Evolutionary conservation across 37 sponge, comb jelly and placozoan species (phyloP).

Genomic region (Beroe ovata): DNA sequence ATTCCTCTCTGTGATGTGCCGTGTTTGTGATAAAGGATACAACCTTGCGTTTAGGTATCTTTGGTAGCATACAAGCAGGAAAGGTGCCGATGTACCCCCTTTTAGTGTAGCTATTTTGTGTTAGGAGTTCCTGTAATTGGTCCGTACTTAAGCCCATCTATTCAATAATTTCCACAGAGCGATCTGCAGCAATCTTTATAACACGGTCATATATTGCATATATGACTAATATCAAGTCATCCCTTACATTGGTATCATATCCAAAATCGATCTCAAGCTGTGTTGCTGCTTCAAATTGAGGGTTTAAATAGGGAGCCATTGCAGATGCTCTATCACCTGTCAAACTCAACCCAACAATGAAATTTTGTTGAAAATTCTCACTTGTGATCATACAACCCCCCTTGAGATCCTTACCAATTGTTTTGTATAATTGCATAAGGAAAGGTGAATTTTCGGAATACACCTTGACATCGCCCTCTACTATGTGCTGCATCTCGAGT

Average conservation of each 20-base stretch:
- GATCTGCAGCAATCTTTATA: not conserved
- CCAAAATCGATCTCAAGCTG: constrained; percentile 9
- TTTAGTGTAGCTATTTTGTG: not conserved
- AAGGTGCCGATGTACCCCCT: constrained; percentile 2
- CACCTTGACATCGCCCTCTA: not conserved
- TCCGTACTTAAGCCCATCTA: not conserved
- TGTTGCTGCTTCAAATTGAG: constrained; percentile 21
- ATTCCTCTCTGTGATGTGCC: not conserved
- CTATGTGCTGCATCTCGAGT: not conserved
- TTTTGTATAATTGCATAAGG: not conserved
- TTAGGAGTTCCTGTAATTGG: not conserved
- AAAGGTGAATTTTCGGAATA: not conserved
- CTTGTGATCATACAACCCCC: not conserved
- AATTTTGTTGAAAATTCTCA: constrained; percentile 21
- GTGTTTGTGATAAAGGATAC: not conserved
- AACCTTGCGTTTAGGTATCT: not conserved
- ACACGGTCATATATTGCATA: constrained; percentile 8
- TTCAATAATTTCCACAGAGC: constrained; percentile 2
- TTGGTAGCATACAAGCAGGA: not conserved
- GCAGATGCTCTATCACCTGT: not conserved
- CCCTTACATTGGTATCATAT: not conserved
- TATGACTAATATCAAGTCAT: not conserved
- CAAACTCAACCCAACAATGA: not conserved
- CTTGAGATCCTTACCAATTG: not conserved
- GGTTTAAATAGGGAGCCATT: not conserved